Base-by-base conservation (phyloP, 2,888 invertebrate species). In the Lysandra bellargus region DNA sequence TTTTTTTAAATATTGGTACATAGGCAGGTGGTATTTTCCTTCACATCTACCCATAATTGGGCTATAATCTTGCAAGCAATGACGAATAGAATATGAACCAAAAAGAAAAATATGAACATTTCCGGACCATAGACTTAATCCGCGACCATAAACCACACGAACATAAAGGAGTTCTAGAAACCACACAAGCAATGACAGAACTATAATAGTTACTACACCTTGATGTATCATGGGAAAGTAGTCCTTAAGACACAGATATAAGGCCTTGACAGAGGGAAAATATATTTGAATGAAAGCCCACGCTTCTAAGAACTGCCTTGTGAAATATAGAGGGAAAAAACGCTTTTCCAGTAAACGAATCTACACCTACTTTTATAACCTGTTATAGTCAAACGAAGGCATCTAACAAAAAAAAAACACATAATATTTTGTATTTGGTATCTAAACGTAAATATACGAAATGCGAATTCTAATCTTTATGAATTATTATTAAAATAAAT, bases 311-410 rank as follows among this genome's bases (percentile, higher is more conserved):
- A 84, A 84, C 79, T 49, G 30, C 23, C 78, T 82, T 82, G 84
- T 85, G 85, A 85, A 85, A 85, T 84, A 86, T 84, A 81, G 81
- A 82, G 53, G 4, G 23, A 12, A 57, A 57, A 80, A 81, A 80
- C 80, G 83, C 82, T 81, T 80, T 75, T 81, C 80, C 82, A 57
- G 80, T 53, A 87, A 87, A 88, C 87, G 86, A 87, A 82, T 80
- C 83, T 82, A 81, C 87, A 84, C 87, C 86, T 85, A 87, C 87
- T 81, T 80, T 81, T 49, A 9, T 49, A 82, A 23, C 23, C 79
- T 79, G 78, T 81, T 79, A 80, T 80, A 81, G 81, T 83, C 85
- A 83, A 82, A 53, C 23, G 0, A 23, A 14, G 72, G 12, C 9
- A 49, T 49, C 49, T 40, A 40, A 1, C 40, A 5, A 40, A 12